Evolutionary conservation across 1,140 invertebrate genomes (phyloP), one percentile per base, ranked within the genome.

Genomic region (Tetramorium alpestre): DNA sequence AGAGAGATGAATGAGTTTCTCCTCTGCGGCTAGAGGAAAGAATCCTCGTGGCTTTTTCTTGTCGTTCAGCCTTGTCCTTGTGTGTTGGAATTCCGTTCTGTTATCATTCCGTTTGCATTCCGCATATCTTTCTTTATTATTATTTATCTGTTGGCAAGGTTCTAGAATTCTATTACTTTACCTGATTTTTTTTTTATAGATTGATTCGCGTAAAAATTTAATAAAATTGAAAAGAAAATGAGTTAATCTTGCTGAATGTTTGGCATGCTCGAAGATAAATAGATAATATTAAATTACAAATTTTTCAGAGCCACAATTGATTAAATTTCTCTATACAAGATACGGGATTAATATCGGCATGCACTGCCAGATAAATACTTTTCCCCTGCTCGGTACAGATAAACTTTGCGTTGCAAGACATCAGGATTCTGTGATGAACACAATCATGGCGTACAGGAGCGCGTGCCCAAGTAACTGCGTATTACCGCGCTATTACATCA

Each of bases 381-480:
- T 54, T 10, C 28, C 38, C 49, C 18, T 54, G 18, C 18, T 38
- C 3, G 25, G 3, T n/a, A 33, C 6, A 3, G 28, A 4, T 16
- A 38, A 28, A 38, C 44, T 51, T 38, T 11, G 28, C 41, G 44
- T 33, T 51, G 7, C 8, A 38, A 76, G 73, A 60, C 25, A 3
- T 65, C 25, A 8, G 7, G 47, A 70, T 80, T 38, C 58, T 65
- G 47, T 8, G 13, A 10, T 10, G 25, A 54, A 25, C 44, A n/a
- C 41, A 85, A 72, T 90, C 78, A 89, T 6, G 22, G n/a, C 16
- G 33, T 51, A 22, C 25, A 11, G 22, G 49, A 87, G n/a, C 70
- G 22, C 47, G 60, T 82, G 49, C 54, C 44, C 82, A 88, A 80
- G 86, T 90, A 90, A 84, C 88, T 67, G 60, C 41, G 49, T 25